Conservation (phyloP, 1,140 invertebrate genomes). For the Pogonomyrmex californicus region DNA sequence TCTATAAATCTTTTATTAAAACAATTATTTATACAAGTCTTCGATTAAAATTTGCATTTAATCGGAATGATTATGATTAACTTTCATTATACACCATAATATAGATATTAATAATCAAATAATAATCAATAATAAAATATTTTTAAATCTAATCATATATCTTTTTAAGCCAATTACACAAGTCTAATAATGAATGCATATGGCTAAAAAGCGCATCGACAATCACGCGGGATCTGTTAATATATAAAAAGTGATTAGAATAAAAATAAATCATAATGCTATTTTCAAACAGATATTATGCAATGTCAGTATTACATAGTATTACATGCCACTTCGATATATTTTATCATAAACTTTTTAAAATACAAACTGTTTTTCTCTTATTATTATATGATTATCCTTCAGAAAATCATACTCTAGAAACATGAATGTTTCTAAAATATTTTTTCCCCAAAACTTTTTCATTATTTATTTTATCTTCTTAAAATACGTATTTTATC, state of each 20-base stretch:
- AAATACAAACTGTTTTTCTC: background rate
- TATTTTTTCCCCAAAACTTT: background rate
- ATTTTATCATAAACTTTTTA: background rate
- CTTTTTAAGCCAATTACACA: conserved; percentile 4
- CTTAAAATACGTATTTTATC: background rate
- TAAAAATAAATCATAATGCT: background rate
- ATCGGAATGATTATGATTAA: conserved; percentile 10
- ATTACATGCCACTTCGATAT: no score
- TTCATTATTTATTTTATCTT: background rate
- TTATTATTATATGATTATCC: background rate
- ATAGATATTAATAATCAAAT: background rate
- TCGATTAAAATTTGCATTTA: background rate
- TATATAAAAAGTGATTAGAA: background rate
- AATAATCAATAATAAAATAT: background rate
- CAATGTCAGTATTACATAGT: background rate
- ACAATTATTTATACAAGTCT: conserved; percentile 21
- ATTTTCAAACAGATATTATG: background rate
- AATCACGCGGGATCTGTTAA: background rate
- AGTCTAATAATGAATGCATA: background rate
- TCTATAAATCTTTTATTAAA: background rate
- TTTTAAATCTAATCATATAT: background rate
- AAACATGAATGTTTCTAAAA: background rate
- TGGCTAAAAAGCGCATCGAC: background rate
- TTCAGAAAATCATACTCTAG: background rate
- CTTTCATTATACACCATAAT: background rate